These are phyloP conservation scores for Pachypsylla venusta DNA, from an alignment of 1,140 invertebrate species.

Conservation along the genomic window DNA sequence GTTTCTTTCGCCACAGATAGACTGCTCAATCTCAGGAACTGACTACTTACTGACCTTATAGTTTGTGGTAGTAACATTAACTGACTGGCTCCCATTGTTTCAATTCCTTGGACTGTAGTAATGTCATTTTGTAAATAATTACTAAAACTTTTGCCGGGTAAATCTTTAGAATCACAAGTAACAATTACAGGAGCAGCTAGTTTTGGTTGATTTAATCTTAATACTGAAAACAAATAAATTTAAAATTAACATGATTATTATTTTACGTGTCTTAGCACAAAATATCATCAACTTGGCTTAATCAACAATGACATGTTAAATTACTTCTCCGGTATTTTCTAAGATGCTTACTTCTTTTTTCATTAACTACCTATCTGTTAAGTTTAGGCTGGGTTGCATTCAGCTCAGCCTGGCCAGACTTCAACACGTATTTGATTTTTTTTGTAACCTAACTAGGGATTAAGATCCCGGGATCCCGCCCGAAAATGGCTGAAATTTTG, in stretches of 20 bases:
- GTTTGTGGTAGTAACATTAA: slow-evolving; percentile 87
- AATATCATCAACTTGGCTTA: background rate
- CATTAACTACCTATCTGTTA: no score
- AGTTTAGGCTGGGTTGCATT: no score
- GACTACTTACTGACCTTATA: slow-evolving; percentile 56
- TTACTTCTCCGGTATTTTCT: no score
- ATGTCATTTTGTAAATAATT: slow-evolving; percentile 61
- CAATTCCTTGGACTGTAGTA: slow-evolving; percentile 55
- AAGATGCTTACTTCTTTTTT: no score
- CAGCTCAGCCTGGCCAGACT: no score
- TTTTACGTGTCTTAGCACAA: background rate
- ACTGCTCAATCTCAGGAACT: no score
- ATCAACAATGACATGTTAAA: background rate
- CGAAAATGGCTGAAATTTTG: no score
- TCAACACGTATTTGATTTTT: no score
- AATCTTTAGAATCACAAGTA: slow-evolving; percentile 66
- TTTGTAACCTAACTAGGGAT: no score
- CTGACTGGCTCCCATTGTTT: slow-evolving; percentile 68
- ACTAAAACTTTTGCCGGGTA: slow-evolving; percentile 62
- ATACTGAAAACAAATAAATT: slow-evolving; percentile 48
- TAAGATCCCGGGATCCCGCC: no score
- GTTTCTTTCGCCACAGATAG: no score
- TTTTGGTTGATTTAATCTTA: slow-evolving; percentile 78
- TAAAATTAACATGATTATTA: background rate
- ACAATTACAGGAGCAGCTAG: slow-evolving; percentile 62